These are phyloP conservation scores for Sphaerodactylus townsendi DNA, from an alignment of 2,113 vertebrate genomes.

Conservation along the genomic window DNA sequence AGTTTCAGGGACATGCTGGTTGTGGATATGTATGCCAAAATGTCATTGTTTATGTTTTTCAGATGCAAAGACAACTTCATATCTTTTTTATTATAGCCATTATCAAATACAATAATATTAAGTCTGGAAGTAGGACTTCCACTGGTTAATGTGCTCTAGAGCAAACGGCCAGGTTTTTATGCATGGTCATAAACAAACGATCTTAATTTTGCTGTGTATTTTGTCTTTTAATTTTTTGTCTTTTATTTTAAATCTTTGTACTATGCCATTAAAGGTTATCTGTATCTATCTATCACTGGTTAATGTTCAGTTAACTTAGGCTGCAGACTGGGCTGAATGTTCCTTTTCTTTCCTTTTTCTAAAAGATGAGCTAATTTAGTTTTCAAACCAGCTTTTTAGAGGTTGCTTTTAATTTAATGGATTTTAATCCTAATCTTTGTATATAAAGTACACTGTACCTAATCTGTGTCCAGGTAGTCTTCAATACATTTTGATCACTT, in stretches of 20 bases:
- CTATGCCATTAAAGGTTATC: no score
- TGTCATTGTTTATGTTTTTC: no score
- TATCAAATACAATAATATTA: neutral
- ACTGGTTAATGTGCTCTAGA: neutral
- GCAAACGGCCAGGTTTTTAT: no score
- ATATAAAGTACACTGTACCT: neutral
- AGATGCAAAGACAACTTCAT: no score
- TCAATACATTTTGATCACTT: neutral
- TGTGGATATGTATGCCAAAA: no score
- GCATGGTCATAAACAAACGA: no score
- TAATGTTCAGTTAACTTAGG: neutral
- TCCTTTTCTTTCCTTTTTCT: neutral
- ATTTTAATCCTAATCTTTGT: neutral
- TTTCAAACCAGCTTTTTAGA: neutral
- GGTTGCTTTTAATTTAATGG: neutral
- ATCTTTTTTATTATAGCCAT: neutral
- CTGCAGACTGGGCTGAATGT: neutral
- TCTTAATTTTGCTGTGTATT: no score
- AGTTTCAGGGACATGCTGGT: neutral
- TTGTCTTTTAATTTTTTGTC: no score
- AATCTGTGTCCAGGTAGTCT: neutral
- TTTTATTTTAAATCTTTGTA: no score
- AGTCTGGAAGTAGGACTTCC: neutral
- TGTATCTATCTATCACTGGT: no score
- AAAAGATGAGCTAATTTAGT: neutral